Evolutionary conservation across 2,797 vertebrate species (phyloP), one percentile per base, ranked within the genome.

Genomic region (Melanotaenia pygmaea): DNA sequence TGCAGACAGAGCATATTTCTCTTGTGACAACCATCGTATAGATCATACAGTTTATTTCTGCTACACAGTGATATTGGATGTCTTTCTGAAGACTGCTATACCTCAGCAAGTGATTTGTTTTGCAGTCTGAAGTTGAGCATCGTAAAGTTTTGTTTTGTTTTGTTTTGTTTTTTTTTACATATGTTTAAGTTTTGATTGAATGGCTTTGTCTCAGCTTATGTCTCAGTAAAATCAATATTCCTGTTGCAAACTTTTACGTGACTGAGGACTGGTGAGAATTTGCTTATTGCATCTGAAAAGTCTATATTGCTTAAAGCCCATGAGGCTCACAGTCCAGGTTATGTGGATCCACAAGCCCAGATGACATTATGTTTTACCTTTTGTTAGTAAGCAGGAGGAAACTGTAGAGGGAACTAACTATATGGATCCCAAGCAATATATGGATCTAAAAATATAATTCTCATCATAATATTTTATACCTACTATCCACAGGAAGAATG

Each of bases 251-350:
- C 59, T 66, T 77, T 51, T 54, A 75, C 28, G 24, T 45, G 62
- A 66, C 37, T 67, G 59, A 79, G 53, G 60, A 56, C 71, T 74
- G 64, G 64, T 35, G 72, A 84, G 74, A 81, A 83, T 84, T 63
- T 74, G 64, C 63, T 87, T 84, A 89, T 88, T 88, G 75, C 67
- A 60, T 82, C 72, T 68, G 12, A 67, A 76, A 81, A 63, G 43
- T 70, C 64, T 65, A 70, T 89, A 85, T 88, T 85, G 82, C 58
- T 53, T 26, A 62, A 86, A 80, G 75, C 70, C 51, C 70, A n/a
- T 38, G 66, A 64, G 72, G 57, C 73, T 66, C 71, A 22, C 24
- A 62, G 59, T 38, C 77, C 53, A 45, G 58, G 59, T 67, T 86
- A 76, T 84, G 78, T 79, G 69, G 32, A 56, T 78, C 71, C 53